Base-by-base conservation (phyloP, 2,113 vertebrate genomes). In the Pygathrix nemaeus region DNA sequence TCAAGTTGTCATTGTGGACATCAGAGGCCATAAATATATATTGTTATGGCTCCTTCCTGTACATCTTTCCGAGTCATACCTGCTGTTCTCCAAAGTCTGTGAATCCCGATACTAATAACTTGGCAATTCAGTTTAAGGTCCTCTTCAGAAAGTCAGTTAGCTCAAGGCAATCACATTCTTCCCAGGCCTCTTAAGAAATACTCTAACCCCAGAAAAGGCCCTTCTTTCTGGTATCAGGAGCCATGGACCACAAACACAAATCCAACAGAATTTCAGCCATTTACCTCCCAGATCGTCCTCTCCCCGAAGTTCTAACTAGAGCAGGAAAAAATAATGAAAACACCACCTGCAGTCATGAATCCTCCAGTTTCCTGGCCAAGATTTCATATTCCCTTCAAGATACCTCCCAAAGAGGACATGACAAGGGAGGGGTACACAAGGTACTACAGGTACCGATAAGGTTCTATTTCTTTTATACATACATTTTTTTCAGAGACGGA, bases 221-320 rank as follows among this genome's bases (percentile, higher is more conserved):
- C 57, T 91, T 91, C 76, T 83, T 91, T 91, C 59, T 83, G 57
- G 10, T 82, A 83, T 45, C 70, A 52, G 50, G 4, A 75, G 57
- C 75, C 45, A 75, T 48, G 61, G 61, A 88, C 12, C 87, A 61
- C 90, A 96, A 93, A 93, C 48, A 75, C 57, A 93, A 93, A 83
- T 72, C 48, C 48, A 93, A 38, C 3, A 82, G 57, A 70, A 87
- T 87, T 68, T 76, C 81, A 90, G 66, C 66, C 40, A 55, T 83
- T 88, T 83, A 61, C 57, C 40, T 88, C 59, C 93, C 80, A 86
- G 52, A 75, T 68, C 16, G 2, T 75, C 27, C 50, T 87, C 32
- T 81, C 90, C 80, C 80, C 72, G 30, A 75, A 85, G 76, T 78
- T 90, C 80, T 80, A 68, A 1, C 82, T 82, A 83, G 48, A 82